Evolutionary conservation across 2,797 vertebrate species (phyloP), one percentile per base, ranked within the genome.

Genomic region (Scolopax rusticola): DNA sequence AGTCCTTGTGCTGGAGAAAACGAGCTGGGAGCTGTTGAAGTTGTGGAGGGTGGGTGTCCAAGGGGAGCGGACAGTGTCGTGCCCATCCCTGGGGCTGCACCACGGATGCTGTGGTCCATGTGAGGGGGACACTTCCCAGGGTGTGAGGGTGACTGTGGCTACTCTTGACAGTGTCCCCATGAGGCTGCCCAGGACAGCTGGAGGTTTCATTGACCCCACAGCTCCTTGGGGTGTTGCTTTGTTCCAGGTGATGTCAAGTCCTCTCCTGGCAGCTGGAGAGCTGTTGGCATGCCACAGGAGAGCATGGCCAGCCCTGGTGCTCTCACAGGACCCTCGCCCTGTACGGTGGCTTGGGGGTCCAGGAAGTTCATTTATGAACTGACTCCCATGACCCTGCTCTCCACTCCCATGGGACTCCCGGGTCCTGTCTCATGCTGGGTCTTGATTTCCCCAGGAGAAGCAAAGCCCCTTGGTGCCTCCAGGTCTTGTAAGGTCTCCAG

Each of bases 161-260:
- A 15, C 54, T 45, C 43, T 71, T 3, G 3, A 28, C 2, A 27
- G 20, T 38, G 43, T 25, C 25, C 18, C 36, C 1, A 1, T 3
- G 25, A 79, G 47, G 19, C 60, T 87, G 47, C 60, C 74, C 4
- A 15, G 50, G 25, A 38, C 12, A 89, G 41, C 9, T 30, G 21
- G 77, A 21, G 11, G 41, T 65, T 23, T 15, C 0, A 1, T 3
- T 67, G 65, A 48, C 28, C 14, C n/a, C 0, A 0, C 6, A 11
- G 56, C 43, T 70, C 56, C 2, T 2, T 9, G n/a, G 54, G 19
- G 21, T 59, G 36, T 20, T 87, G 27, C 30, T 84, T 63, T 8
- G 5, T 56, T 71, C 83, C 27, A 15, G 30, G 3, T 74, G 76
- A 40, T 1, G 3, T 9, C 54, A 57, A 1, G 47, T 60, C 24